Percentiles rank a stretch among this genome's conserved stretches.
phyloP scores from a whole-genome alignment of 2,888 invertebrate genomes.

The Aphodius sticticus region DNA sequence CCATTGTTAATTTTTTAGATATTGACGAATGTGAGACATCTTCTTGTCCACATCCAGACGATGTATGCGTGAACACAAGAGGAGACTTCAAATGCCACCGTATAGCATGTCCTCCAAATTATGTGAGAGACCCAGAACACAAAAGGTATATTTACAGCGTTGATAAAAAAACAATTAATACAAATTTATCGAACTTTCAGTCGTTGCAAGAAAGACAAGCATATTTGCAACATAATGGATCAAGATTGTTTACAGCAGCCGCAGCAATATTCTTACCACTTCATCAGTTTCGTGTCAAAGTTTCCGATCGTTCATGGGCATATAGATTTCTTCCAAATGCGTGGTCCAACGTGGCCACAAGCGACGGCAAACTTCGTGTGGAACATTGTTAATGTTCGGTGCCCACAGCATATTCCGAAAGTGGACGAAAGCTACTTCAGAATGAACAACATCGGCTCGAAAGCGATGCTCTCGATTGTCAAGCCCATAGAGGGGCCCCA shows the following conservation, averaged over 20 bases:
- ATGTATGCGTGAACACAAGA: constrained; percentile 89
- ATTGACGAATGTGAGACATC: constrained; percentile 74
- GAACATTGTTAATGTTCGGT: constrained; percentile 70
- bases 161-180: constrained; percentile 25
- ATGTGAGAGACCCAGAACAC: constrained; percentile 76
- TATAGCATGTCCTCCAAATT: constrained; percentile 87
- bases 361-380: constrained; percentile 80
- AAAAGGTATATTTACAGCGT: constrained; percentile 82
- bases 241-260: constrained; percentile 80
- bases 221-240: constrained; percentile 77
- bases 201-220: constrained; percentile 78
- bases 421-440: constrained; percentile 58
- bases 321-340: constrained; percentile 86
- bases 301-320: constrained; percentile 69
- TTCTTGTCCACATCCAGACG: constrained; percentile 67
- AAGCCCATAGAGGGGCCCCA: constrained; percentile 85
- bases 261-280: constrained; percentile 90
- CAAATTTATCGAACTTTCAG: constrained; percentile 62
- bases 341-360: constrained; percentile 77
- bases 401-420: constrained; percentile 65
- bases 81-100: constrained; percentile 89
- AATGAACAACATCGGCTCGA: constrained; percentile 59
- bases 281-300: constrained; percentile 90
- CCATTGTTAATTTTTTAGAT: constrained; percentile 62
- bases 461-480: constrained; percentile 80